Evolutionary conservation across 2,113 vertebrate genomes (phyloP), one percentile per base, ranked within the genome.

Genomic region (Oncorhynchus kisutch): DNA sequence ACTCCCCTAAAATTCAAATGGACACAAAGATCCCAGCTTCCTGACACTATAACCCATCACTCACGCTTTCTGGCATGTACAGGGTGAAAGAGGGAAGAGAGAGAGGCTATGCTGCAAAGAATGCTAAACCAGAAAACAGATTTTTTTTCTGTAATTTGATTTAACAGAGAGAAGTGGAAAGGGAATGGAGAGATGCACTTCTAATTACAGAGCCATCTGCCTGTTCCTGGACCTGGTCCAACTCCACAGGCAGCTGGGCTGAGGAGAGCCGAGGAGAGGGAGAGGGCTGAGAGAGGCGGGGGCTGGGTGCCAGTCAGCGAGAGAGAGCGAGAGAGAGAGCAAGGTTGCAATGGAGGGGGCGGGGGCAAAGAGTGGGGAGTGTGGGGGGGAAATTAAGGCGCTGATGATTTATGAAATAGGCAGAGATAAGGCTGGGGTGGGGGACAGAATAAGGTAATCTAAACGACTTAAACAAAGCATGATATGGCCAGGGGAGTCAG

Each of bases 151-250:
- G 92, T 96, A 96, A 95, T 94, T 92, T 94, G 95, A 96, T 95
- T 96, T 95, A 95, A 95, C 93, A 86, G 92, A 88, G 86, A 94
- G 95, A 95, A 93, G 92, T 81, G 87, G 91, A 82, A 90, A 87
- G 93, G 93, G 92, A 95, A 94, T 89, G 88, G 93, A 95, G 92
- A 84, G 92, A 91, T 94, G 94, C 94, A 91, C 89, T 91, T 93
- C 94, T 94, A 93, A 94, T 87, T 94, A 95, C 91, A 74, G 84
- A 92, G 83, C 96, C 96, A 96, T 96, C 95, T 97, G 95, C 93
- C 92, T 92, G 92, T 89, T 90, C 89, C 94, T 95, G 95, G 96
- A 96, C 82, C 82, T 72, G 45, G 79, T 94, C 95, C 95, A 96
- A 93, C 89, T 87, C 81, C 89, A 92, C 86, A 94, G 95, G 95